Base-by-base conservation (phyloP, 2,888 invertebrate genomes). In the Leucania comma region DNA sequence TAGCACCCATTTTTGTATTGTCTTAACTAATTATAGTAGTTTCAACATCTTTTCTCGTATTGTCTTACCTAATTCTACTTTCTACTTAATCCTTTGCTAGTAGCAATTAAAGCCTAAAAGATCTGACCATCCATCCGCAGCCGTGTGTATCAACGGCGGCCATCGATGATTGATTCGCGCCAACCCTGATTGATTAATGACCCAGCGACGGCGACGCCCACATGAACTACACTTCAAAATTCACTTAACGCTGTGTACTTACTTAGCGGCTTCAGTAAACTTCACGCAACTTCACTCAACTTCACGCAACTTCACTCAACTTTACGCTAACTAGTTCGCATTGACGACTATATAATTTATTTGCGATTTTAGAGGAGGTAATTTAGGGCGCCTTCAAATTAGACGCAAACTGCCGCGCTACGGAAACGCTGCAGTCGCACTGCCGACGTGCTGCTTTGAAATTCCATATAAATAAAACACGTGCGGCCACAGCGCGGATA, bases 161-260 rank as follows among this genome's bases (percentile, higher is more conserved):
- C 60, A 32, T 60, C 70, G 69, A 84, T 86, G 78, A 83, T 85
- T 85, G 83, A 85, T 83, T 80, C 58, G 63, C 72, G 42, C 75
- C 68, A 46, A 61, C 46, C 75, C 66, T 72, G 86, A 82, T 87
- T 90, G 89, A 91, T 90, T 89, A 90, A 91, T 89, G 90, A 87
- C 73, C 78, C 59, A 69, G 80, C 62, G 68, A 80, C 84, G 83
- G 80, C 62, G 68, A 82, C 86, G 83, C 86, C 81, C 81, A 82
- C 82, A 73, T 79, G 84, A 84, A 82, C 83, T 85, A 75, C 77
- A 75, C 80, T 85, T 88, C 87, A 85, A 86, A 90, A 87, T 88
- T 88, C 84, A 87, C 86, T 89, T 86, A 85, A 63, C 76, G 76
- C 56, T 85, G 66, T 77, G 68, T 75, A 78, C 78, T 78, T 78